Evolutionary conservation across 37 sponge, comb jelly and placozoan species (phyloP).

Genomic region (Hexactinellida sp.): DNA sequence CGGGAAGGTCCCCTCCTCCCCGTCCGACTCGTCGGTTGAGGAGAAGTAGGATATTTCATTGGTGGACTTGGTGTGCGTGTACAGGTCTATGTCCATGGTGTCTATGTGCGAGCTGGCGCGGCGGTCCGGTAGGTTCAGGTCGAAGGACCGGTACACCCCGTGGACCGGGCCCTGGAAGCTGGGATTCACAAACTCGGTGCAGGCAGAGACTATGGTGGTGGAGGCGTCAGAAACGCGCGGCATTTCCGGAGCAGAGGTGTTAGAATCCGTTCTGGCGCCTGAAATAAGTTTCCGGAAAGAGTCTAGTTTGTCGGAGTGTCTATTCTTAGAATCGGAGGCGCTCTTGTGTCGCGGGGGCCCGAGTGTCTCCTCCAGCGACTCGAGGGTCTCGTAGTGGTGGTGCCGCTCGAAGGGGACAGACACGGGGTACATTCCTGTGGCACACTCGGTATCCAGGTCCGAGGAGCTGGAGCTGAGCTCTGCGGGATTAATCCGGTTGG

Average conservation of each 20-base stretch:
- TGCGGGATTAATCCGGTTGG: neutral
- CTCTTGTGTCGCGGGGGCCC: neutral
- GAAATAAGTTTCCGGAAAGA: neutral
- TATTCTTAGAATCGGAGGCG: neutral
- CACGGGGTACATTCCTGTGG: neutral
- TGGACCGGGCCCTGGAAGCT: neutral
- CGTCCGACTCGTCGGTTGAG: neutral
- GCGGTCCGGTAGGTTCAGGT: neutral
- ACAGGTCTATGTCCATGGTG: neutral
- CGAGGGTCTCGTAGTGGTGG: neutral
- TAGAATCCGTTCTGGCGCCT: neutral
- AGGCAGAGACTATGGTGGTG: neutral
- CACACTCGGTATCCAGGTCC: neutral
- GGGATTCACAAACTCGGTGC: neutral
- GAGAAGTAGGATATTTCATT: neutral
- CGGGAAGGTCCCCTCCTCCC: neutral
- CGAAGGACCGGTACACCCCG: neutral
- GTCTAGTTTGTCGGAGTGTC: neutral
- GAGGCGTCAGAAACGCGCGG: neutral
- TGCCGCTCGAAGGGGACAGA: neutral
- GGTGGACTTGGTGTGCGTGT: neutral
- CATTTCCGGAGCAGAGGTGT: neutral
- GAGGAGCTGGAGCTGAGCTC: neutral
- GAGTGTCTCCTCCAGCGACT: neutral
- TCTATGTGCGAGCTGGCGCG: neutral